phyloP scores from a whole-genome alignment of 2,113 vertebrate species.

The Cacatua alba region DNA sequence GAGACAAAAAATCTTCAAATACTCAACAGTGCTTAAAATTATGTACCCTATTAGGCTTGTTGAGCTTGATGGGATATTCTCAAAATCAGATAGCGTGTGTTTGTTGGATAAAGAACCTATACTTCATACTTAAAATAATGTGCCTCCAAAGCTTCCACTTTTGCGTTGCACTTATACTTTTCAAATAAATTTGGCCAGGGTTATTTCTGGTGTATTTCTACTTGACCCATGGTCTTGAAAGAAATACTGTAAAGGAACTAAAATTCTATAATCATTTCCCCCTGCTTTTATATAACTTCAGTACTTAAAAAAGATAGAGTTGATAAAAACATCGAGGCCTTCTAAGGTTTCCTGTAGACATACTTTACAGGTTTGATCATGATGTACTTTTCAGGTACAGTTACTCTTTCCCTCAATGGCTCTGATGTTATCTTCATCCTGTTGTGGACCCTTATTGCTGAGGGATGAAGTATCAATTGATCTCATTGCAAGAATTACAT shows the following conservation, averaged over 20 bases:
- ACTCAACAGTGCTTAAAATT: not conserved
- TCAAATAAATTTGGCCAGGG: not conserved
- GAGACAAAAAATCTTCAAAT: not conserved
- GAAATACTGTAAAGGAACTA: not conserved
- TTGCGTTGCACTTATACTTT: not conserved
- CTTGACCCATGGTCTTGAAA: constrained; percentile 13
- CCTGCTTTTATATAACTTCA: constrained; percentile 6
- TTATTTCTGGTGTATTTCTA: not conserved
- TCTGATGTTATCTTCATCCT: constrained; percentile 59
- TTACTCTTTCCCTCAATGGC: constrained; percentile 15
- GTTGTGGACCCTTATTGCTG: not conserved
- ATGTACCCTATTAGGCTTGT: not conserved
- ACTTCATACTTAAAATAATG: not conserved
- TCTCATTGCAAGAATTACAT: constrained; percentile 51
- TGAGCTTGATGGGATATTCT: not conserved
- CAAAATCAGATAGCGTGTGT: not conserved
- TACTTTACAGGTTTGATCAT: constrained; percentile 54
- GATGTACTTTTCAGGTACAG: constrained; percentile 38
- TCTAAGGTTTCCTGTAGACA: constrained; percentile 51
- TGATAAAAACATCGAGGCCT: constrained; percentile 40
- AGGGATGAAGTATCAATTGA: constrained; percentile 35
- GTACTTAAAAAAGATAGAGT: constrained; percentile 20
- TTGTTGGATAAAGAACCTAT: not conserved
- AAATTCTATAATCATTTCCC: constrained; percentile 41
- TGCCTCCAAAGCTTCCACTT: not conserved